These are phyloP conservation scores for Turdus rufiventris DNA, from an alignment of 2,113 vertebrate species.

Conservation along the genomic window DNA sequence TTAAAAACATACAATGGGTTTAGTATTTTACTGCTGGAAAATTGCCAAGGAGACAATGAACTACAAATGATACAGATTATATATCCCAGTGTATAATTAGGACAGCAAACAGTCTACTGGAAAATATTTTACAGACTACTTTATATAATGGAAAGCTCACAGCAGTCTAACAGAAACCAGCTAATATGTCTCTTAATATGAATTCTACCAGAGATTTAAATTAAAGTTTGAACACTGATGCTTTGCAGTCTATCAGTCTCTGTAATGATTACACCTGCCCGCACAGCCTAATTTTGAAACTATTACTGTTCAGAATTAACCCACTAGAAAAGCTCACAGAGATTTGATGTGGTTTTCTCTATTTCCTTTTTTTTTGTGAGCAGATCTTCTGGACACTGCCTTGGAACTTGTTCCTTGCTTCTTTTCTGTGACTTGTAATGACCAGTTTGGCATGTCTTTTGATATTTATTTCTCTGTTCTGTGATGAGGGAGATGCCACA, in stretches of 20 bases:
- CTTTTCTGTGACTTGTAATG: background rate
- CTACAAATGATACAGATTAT: constrained; percentile 1
- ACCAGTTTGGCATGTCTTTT: background rate
- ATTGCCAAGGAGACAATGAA: constrained; percentile 16
- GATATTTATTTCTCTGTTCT: background rate
- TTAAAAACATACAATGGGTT: background rate
- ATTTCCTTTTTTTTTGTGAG: background rate
- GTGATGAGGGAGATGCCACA: background rate
- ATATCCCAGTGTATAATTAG: constrained; percentile 48
- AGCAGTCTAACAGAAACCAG: constrained; percentile 9
- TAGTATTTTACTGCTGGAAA: constrained; percentile 57
- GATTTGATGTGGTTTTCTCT: background rate
- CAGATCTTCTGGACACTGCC: background rate
- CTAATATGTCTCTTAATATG: constrained; percentile 27
- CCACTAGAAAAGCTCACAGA: background rate
- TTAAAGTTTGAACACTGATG: constrained; percentile 1
- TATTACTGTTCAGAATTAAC: constrained; percentile 7
- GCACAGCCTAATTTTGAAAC: background rate
- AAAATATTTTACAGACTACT: constrained; percentile 54
- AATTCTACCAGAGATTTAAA: constrained; percentile 56
- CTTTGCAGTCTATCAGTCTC: constrained; percentile 29
- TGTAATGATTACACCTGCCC: constrained; percentile 1
- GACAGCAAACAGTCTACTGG: constrained; percentile 36
- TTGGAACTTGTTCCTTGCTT: background rate
- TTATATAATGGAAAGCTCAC: constrained; percentile 50